Conservation (phyloP, 2,888 invertebrate genomes). For the Malacosoma neustria region DNA sequence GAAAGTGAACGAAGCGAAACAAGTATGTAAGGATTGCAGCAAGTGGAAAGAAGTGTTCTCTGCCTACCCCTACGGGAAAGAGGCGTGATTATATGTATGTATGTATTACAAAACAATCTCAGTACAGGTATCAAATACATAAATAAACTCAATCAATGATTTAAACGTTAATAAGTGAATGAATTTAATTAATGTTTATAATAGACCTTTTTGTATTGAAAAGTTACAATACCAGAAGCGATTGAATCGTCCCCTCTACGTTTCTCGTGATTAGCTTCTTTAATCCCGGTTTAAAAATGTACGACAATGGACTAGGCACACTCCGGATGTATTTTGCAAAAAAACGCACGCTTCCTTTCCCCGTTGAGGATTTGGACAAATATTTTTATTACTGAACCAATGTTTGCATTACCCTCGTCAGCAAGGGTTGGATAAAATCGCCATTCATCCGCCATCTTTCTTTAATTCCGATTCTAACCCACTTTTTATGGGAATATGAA, state of each 20-base stretch:
- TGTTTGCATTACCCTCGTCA: slow-evolving; percentile 63
- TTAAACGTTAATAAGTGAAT: too few relatives aligned
- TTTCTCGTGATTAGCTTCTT: slow-evolving; percentile 54
- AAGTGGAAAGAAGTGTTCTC: too few relatives aligned
- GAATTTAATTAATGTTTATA: slow-evolving; percentile 21
- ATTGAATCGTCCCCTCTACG: slow-evolving; percentile 27
- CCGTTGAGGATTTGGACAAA: slow-evolving; percentile 58
- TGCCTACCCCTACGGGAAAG: too few relatives aligned
- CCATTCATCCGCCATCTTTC: slow-evolving; percentile 50
- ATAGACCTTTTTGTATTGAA: slow-evolving; percentile 16
- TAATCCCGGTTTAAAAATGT: slow-evolving; percentile 65
- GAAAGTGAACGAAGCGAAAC: too few relatives aligned
- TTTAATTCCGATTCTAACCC: slow-evolving; percentile 45
- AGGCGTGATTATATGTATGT: too few relatives aligned
- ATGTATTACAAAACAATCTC: too few relatives aligned
- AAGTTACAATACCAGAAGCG: slow-evolving; percentile 18
- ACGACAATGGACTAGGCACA: slow-evolving; percentile 52
- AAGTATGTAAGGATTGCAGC: too few relatives aligned
- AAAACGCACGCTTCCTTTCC: slow-evolving; percentile 48
- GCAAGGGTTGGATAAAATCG: slow-evolving; percentile 55
- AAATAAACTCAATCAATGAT: too few relatives aligned
- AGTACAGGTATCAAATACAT: too few relatives aligned
- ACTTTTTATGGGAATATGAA: slow-evolving; percentile 47
- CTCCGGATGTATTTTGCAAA: slow-evolving; percentile 42
- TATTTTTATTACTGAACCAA: slow-evolving; percentile 72